Conservation (phyloP, 2,888 invertebrate genomes). For the Apamea anceps region DNA sequence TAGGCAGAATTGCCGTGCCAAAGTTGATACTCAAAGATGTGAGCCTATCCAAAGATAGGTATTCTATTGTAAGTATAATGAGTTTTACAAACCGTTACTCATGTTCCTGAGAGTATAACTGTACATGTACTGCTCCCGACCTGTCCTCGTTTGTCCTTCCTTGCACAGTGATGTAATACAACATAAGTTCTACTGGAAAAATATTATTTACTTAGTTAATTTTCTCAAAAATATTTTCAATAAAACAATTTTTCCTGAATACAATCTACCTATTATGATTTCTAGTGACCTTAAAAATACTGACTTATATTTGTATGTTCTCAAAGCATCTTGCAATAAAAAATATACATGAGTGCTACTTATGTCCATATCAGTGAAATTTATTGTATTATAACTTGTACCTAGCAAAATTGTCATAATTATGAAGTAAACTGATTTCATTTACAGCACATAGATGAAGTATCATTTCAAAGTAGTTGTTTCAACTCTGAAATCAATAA, state of each 20-base stretch:
- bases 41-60: constrained; percentile 94
- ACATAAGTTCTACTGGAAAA: background rate
- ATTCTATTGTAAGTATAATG: constrained; percentile 91
- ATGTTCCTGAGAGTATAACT: background rate
- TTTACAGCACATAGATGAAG: constrained; percentile 95
- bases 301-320: background rate
- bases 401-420: background rate
- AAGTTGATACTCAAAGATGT: constrained; percentile 95
- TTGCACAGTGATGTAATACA: background rate
- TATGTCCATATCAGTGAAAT: background rate
- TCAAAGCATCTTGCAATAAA: background rate
- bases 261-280: background rate
- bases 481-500: constrained; percentile 97
- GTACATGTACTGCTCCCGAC: background rate
- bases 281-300: background rate
- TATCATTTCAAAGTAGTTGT: constrained; percentile 96
- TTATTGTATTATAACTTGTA: background rate
- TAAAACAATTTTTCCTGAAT: background rate
- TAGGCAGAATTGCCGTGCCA: constrained; percentile 95
- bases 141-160: background rate
- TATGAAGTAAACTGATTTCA: background rate
- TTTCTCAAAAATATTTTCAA: background rate
- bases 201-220: constrained; percentile 1
- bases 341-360: background rate
- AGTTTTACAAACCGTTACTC: background rate